phyloP scores from a whole-genome alignment of 2,113 vertebrate species.

The Tenrec ecaudatus region DNA sequence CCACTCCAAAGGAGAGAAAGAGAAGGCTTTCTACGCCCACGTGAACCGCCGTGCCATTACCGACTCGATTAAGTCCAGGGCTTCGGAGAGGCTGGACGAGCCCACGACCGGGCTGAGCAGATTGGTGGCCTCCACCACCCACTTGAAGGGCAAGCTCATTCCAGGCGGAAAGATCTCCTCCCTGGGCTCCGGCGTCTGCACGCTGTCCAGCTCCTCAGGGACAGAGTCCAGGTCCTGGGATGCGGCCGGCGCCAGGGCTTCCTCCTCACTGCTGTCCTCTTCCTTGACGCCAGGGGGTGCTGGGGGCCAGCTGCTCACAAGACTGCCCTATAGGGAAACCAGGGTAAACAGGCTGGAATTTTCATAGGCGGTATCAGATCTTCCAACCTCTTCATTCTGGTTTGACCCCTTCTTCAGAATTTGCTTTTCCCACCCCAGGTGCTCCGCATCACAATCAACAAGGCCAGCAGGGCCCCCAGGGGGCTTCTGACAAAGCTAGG shows the following conservation, averaged over 20 bases:
- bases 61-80: conserved; percentile 96
- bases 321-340: conserved; percentile 61
- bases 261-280: conserved; percentile 85
- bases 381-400: too few relatives aligned
- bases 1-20: too few relatives aligned
- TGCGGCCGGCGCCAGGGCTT: not conserved
- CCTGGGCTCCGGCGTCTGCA: conserved; percentile 66
- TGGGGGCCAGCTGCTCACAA: conserved; percentile 56
- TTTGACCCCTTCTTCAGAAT: not conserved
- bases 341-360: not conserved
- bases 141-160: conserved; percentile 85
- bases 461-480: too few relatives aligned
- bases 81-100: conserved; percentile 92
- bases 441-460: not conserved
- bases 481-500: too few relatives aligned
- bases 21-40: not conserved
- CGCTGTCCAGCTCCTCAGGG: conserved; percentile 61
- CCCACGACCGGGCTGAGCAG: conserved; percentile 90
- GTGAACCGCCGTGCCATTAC: conserved; percentile 82
- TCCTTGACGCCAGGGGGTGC: conserved; percentile 81
- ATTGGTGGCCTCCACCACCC: conserved; percentile 94
- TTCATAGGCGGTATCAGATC: not conserved
- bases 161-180: conserved; percentile 79
- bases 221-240: conserved; percentile 57
- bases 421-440: not conserved